Conservation (phyloP, 2,888 invertebrate species). For the Syritta pipiens region DNA sequence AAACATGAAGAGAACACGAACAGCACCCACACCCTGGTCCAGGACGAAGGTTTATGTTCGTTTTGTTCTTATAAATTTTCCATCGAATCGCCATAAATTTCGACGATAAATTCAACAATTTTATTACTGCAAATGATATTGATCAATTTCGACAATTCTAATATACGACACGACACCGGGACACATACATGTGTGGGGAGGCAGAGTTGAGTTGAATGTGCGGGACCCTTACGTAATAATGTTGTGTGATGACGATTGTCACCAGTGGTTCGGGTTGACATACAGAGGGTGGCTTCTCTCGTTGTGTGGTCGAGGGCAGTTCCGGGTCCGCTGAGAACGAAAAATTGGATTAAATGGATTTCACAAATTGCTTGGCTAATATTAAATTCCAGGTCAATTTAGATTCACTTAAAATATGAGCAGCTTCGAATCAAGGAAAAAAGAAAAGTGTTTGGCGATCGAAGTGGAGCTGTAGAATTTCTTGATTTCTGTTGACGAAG, state of each 20-base stretch:
- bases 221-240: conserved; percentile 23
- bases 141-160: conserved; percentile 60
- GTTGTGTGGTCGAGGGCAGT: neutral
- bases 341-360: conserved; percentile 49
- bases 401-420: neutral
- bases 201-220: neutral
- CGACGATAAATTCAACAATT: conserved; percentile 63
- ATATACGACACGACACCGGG: conserved; percentile 17
- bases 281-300: neutral
- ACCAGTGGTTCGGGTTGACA: conserved; percentile 2
- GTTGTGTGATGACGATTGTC: conserved; percentile 41
- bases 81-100: conserved; percentile 63
- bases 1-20: conserved; percentile 43
- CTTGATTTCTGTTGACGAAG: too few species aligned
- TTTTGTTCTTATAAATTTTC: conserved; percentile 61
- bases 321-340: neutral
- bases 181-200: conserved; percentile 1
- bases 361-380: conserved; percentile 26
- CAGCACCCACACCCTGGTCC: neutral
- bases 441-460: neutral
- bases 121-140: conserved; percentile 64
- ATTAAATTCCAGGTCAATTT: conserved; percentile 24
- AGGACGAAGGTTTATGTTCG: conserved; percentile 16
- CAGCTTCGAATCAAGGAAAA: neutral
- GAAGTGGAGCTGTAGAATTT: too few species aligned